A percentile compares a stretch with the other conserved stretches of the same genome.
These are phyloP conservation scores for Diogma glabrata DNA, from an alignment of 2,888 invertebrate species.

Conservation along the genomic window DNA sequence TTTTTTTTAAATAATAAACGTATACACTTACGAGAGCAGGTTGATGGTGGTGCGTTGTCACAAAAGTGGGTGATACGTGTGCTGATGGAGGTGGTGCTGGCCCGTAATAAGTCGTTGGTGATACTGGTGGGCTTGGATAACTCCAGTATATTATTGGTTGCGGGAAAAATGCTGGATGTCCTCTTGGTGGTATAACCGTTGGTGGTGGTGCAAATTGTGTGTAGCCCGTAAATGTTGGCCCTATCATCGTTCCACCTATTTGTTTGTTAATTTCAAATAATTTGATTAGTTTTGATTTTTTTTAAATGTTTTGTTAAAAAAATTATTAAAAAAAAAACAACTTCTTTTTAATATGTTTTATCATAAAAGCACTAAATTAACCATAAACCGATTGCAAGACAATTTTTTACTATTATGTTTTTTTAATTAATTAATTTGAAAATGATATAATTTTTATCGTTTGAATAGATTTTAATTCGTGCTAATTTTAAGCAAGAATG, in stretches of 20 bases:
- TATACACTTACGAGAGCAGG: conserved; percentile 27
- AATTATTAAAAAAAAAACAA: background rate
- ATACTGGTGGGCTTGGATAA: conserved; percentile 88
- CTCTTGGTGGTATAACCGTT: conserved; percentile 42
- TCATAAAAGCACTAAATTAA: too few relatives aligned
- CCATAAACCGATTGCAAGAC: too few relatives aligned
- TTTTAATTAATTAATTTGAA: too few relatives aligned
- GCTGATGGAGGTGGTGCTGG: conserved; percentile 39
- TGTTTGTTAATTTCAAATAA: too few relatives aligned
- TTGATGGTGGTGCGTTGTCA: conserved; percentile 18
- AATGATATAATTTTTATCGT: too few relatives aligned
- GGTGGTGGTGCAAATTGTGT: conserved; percentile 39
- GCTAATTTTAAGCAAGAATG: too few relatives aligned
- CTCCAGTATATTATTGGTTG: conserved; percentile 81
- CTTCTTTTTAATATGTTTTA: too few relatives aligned
- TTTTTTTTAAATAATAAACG: background rate
- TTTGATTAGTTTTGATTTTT: conserved; percentile 16
- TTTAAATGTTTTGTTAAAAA: conserved; percentile 19
- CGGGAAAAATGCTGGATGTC: conserved; percentile 42
- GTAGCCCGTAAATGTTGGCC: conserved; percentile 40
- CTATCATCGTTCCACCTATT: conserved; percentile 49
- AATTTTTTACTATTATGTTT: too few relatives aligned
- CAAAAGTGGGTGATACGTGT: conserved; percentile 16
- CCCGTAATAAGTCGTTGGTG: conserved; percentile 78
- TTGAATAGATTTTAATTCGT: too few relatives aligned